Evolutionary conservation across 2,888 invertebrate species (phyloP).

Genomic region (Apeira syringaria): DNA sequence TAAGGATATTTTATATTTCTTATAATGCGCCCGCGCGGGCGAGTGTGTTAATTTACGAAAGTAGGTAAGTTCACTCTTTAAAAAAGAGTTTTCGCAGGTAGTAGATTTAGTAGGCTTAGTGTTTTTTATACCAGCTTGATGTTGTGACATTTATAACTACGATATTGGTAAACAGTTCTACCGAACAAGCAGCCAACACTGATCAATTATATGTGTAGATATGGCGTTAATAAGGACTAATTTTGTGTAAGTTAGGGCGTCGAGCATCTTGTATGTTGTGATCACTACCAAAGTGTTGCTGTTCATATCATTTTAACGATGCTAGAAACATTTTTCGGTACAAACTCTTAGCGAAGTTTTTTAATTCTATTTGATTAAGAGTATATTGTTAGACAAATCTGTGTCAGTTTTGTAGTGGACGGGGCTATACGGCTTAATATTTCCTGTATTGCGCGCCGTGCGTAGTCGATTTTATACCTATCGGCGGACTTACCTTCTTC

Average conservation of each 20-base stretch:
- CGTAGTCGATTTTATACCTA: slow-evolving; percentile 59
- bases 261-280: slow-evolving; percentile 53
- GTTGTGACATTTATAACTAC: slow-evolving; percentile 82
- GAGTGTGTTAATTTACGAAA: slow-evolving; percentile 76
- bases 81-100: slow-evolving; percentile 83
- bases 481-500: slow-evolving; percentile 46
- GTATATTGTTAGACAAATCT: slow-evolving; percentile 78
- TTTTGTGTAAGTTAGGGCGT: slow-evolving; percentile 53
- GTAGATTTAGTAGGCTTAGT: slow-evolving; percentile 84
- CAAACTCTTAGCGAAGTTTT: slow-evolving; percentile 76
- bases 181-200: slow-evolving; percentile 71
- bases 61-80: slow-evolving; percentile 81
- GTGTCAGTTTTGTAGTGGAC: slow-evolving; percentile 62
- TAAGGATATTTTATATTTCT: slow-evolving; percentile 73
- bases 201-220: slow-evolving; percentile 79
- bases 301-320: slow-evolving; percentile 80
- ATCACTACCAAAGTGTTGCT: slow-evolving; percentile 78
- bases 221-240: slow-evolving; percentile 45
- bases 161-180: slow-evolving; percentile 66
- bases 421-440: slow-evolving; percentile 31
- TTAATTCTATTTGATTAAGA: slow-evolving; percentile 72
- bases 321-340: slow-evolving; percentile 79
- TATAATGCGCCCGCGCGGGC: slow-evolving; percentile 56
- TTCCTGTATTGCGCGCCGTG: slow-evolving; percentile 43
- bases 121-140: slow-evolving; percentile 84